Percentiles rank a stretch among this genome's conserved stretches.
These are phyloP conservation scores for Cosmia trapezina DNA, from an alignment of 2,888 invertebrate genomes.

Conservation along the genomic window DNA sequence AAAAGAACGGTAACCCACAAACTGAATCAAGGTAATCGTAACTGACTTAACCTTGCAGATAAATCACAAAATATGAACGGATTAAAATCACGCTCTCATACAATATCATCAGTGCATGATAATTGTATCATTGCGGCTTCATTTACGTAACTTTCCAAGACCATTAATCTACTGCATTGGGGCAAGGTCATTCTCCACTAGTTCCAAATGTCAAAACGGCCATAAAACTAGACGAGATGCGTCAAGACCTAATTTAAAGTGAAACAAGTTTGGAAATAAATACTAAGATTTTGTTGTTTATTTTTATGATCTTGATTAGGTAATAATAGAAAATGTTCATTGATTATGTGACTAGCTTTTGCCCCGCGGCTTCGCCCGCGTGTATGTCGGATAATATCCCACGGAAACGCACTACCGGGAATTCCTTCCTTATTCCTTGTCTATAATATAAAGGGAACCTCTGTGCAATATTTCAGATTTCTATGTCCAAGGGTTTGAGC, in stretches of 20 bases:
- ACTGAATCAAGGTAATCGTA: not conserved
- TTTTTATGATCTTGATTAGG: not conserved
- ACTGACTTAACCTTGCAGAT: slow-evolving; percentile 17
- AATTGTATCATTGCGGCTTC: not conserved
- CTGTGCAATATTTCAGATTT: no score
- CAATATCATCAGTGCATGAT: slow-evolving; percentile 2
- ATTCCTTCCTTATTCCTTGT: no score
- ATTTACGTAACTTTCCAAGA: slow-evolving; percentile 28
- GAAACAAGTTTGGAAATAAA: not conserved
- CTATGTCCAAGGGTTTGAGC: no score
- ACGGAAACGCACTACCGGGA: no score
- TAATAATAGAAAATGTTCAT: no score
- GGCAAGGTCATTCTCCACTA: slow-evolving; percentile 22
- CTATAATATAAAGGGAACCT: no score
- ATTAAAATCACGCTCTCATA: slow-evolving; percentile 1
- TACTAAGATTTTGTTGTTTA: no score
- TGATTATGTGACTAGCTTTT: no score
- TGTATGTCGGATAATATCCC: no score
- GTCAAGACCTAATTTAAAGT: slow-evolving; percentile 7
- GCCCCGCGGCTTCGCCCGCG: no score
- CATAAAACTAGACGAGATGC: slow-evolving; percentile 6
- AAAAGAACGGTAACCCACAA: not conserved
- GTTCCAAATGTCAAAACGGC: slow-evolving; percentile 30
- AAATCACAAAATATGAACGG: slow-evolving; percentile 37
- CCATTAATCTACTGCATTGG: slow-evolving; percentile 21